Conservation (phyloP, 2,797 vertebrate genomes). For the Cyprinella venusta region DNA sequence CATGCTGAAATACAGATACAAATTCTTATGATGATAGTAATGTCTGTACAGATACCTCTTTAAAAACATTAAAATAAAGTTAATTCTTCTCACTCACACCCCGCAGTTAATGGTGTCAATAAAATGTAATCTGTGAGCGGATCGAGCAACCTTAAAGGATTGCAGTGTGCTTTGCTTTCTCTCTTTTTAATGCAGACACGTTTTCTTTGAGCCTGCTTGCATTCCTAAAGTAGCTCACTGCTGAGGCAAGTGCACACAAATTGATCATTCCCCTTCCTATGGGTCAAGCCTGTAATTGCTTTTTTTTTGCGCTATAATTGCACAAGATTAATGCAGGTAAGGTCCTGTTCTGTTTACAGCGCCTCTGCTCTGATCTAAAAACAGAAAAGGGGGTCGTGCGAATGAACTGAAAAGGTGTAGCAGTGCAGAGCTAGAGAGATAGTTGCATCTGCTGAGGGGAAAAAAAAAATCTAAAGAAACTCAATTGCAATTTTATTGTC, state of each 20-base stretch:
- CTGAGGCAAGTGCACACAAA: constrained; percentile 53
- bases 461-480: constrained; percentile 97
- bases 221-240: constrained; percentile 30
- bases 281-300: constrained; percentile 67
- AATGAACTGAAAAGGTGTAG: constrained; percentile 81
- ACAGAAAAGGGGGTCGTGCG: constrained; percentile 67
- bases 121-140: background rate
- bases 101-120: background rate
- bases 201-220: background rate
- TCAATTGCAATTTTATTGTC: constrained; percentile 99
- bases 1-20: background rate
- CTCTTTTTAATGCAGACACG: background rate
- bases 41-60: background rate
- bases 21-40: background rate
- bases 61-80: background rate
- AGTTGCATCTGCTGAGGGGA: constrained; percentile 90
- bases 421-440: constrained; percentile 85
- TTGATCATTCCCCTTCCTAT: constrained; percentile 63
- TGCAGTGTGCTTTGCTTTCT: background rate
- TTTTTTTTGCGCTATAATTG: constrained; percentile 74
- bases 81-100: constrained; percentile 1
- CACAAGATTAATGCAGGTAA: constrained; percentile 77
- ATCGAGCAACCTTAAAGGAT: background rate
- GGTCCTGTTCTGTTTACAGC: constrained; percentile 69
- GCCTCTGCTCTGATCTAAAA: constrained; percentile 72